phyloP scores from a whole-genome alignment of 2,113 vertebrate species.

The Strix aluco region DNA sequence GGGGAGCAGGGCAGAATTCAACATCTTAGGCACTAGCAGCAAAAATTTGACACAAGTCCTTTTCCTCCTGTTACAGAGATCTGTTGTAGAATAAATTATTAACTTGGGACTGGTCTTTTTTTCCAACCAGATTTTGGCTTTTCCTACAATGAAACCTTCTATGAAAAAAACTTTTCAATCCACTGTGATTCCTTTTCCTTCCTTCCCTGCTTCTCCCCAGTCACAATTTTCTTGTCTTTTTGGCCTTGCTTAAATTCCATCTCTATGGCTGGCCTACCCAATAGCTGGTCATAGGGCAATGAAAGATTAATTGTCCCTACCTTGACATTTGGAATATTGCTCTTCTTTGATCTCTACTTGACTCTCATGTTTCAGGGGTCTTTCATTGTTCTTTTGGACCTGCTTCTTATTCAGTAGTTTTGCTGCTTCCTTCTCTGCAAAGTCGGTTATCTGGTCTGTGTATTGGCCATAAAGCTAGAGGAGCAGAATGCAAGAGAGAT shows the following conservation, averaged over 20 bases:
- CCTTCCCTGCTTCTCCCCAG: background rate
- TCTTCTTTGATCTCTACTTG: slow-evolving; percentile 78
- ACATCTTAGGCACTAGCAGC: background rate
- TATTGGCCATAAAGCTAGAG: slow-evolving; percentile 89
- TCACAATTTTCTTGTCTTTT: background rate
- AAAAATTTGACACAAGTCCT: background rate
- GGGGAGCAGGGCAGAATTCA: background rate
- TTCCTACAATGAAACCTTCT: background rate
- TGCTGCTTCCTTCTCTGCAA: slow-evolving; percentile 76
- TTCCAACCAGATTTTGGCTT: background rate
- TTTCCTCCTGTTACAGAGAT: background rate
- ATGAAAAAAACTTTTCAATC: background rate
- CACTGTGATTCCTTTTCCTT: background rate
- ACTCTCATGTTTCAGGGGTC: slow-evolving; percentile 23
- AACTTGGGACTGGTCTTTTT: background rate
- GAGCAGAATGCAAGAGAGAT: background rate
- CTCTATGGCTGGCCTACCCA: background rate
- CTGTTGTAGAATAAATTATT: background rate
- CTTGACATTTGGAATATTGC: slow-evolving; percentile 88
- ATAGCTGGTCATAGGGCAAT: background rate
- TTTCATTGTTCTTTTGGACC: slow-evolving; percentile 9
- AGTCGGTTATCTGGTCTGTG: slow-evolving; percentile 83
- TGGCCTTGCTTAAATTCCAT: background rate
- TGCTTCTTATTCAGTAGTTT: slow-evolving; percentile 43
- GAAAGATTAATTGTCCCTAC: slow-evolving; percentile 52